phyloP scores from a whole-genome alignment of 2,888 invertebrate species.

The Orchestes rusci region DNA sequence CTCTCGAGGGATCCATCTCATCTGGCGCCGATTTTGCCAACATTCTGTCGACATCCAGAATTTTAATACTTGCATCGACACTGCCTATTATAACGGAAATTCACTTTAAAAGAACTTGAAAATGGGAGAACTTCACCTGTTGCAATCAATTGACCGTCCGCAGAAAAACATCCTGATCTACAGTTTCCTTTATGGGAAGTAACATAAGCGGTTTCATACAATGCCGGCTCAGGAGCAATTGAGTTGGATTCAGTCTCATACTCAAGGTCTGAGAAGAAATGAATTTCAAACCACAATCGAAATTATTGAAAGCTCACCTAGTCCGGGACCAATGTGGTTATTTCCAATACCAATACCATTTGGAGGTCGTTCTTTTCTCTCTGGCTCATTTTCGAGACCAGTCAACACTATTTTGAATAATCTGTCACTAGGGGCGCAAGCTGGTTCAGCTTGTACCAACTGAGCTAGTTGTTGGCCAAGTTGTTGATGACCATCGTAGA shows the following conservation, averaged over 20 bases:
- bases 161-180: slow-evolving; percentile 90
- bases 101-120: no score
- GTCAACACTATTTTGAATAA: slow-evolving; percentile 78
- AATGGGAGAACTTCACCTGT: no score
- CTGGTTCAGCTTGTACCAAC: slow-evolving; percentile 82
- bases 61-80: slow-evolving; percentile 98
- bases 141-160: slow-evolving; percentile 91
- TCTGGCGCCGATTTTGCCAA: slow-evolving; percentile 94
- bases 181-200: slow-evolving; percentile 97
- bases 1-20: slow-evolving; percentile 73
- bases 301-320: slow-evolving; percentile 31
- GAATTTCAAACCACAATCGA: background rate
- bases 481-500: slow-evolving; percentile 95
- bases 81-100: no score
- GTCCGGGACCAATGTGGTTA: slow-evolving; percentile 62
- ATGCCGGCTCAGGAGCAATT: slow-evolving; percentile 91
- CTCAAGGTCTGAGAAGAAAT: slow-evolving; percentile 66
- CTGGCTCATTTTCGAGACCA: slow-evolving; percentile 79
- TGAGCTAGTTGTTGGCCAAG: slow-evolving; percentile 80
- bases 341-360: slow-evolving; percentile 51
- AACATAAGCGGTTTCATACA: slow-evolving; percentile 98
- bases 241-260: slow-evolving; percentile 93
- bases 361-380: slow-evolving; percentile 55
- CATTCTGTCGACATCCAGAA: slow-evolving; percentile 98
- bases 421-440: slow-evolving; percentile 93